Base-by-base conservation (phyloP, 2,797 vertebrate genomes). In the Eidolon dupreanum region DNA sequence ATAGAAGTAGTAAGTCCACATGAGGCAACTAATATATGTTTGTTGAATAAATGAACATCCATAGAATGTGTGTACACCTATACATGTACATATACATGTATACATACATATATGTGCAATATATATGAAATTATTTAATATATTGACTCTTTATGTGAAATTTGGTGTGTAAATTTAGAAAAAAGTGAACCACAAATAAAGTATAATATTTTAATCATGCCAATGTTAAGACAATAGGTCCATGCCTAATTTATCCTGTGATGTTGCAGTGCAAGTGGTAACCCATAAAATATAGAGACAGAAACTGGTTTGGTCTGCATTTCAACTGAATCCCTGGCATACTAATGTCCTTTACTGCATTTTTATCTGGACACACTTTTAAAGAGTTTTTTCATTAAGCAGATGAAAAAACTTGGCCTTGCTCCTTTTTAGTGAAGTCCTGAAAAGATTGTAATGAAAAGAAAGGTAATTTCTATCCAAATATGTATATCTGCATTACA, bases 401-500 rank as follows among this genome's bases (percentile, higher is more conserved):
- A 66, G 36, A 43, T 83, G 33, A 33, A 33, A 33, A 33, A 33
- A 33, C 88, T 95, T 75, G 17, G n/a, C 36, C 70, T 63, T 89
- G 41, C n/a, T 90, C 5, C 12, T 22, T 92, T 87, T 53, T 65
- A 73, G 43, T 65, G 61, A 79, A 20, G 6, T 61, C n/a, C 57
- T 92, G 36, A 86, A 78, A 96, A 94, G 43, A 33, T 8, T 74
- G 2, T 61, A 88, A 88, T 78, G 26, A 88, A 86, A 90, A 68
- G 43, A 71, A 86, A 94, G 38, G 49, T 90, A 85, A 93, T 9
- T 51, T 86, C n/a, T 24, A 84, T 61, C 4, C 84, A 95, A 90
- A 96, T 82, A 51, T 66, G 6, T 59, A 70, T 93, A n/a, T 93
- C 75, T 94, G 33, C 61, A 83, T 88, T 75, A 85, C 20, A 91